Evolutionary conservation across 2,797 vertebrate genomes (phyloP).

Genomic region (Apogon hyalosoma): DNA sequence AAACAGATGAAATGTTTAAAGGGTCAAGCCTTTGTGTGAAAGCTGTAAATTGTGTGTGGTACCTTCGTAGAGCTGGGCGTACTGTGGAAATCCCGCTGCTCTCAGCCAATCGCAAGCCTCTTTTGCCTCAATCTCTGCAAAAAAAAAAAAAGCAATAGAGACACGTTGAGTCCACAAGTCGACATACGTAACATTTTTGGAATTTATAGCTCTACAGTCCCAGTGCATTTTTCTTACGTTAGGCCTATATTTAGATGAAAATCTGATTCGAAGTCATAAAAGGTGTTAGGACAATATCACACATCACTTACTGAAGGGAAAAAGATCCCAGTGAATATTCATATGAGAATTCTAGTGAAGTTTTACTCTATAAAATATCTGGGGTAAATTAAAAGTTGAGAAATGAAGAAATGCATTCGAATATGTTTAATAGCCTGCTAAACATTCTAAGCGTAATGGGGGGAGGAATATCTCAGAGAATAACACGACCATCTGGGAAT

Average conservation of each 20-base stretch:
- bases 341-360: constrained; percentile 4
- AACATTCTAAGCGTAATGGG: neutral
- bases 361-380: constrained; percentile 1
- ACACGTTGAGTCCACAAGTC: constrained; percentile 4
- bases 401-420: neutral
- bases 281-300: neutral
- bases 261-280: neutral
- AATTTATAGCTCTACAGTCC: neutral
- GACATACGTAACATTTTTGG: neutral
- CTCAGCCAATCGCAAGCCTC: constrained; percentile 97
- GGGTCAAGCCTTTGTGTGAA: constrained; percentile 40
- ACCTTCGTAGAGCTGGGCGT: constrained; percentile 97
- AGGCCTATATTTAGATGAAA: neutral
- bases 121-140: constrained; percentile 94
- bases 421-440: neutral
- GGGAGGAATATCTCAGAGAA: constrained; percentile 31
- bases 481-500: constrained; percentile 45
- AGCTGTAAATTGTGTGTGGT: constrained; percentile 58
- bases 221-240: no score
- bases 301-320: neutral
- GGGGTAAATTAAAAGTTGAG: neutral
- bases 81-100: constrained; percentile 97
- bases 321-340: constrained; percentile 15
- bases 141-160: constrained; percentile 15
- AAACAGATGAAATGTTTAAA: constrained; percentile 15